Conservation (phyloP, 2,113 vertebrate species). For the Solea solea region DNA sequence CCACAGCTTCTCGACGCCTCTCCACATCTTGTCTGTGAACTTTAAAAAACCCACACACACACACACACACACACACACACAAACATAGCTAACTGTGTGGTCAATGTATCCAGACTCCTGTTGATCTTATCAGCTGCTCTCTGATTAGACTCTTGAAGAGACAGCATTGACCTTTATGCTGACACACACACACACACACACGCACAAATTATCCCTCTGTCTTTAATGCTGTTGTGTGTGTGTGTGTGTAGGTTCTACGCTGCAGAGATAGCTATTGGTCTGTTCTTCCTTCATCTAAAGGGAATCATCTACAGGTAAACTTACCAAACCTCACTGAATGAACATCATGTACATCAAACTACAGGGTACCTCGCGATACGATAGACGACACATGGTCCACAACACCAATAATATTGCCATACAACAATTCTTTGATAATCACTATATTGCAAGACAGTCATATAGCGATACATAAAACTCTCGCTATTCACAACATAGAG, state of each 20-base stretch:
- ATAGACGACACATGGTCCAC: too few relatives aligned
- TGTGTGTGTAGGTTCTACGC: constrained; percentile 89
- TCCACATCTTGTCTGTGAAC: constrained; percentile 14
- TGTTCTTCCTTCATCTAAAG: constrained; percentile 95
- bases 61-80: constrained; percentile 1
- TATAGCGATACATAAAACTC: too few relatives aligned
- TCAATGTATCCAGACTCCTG: constrained; percentile 53
- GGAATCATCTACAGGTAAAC: constrained; percentile 96
- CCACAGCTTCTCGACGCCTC: constrained; percentile 11
- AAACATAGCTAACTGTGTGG: constrained; percentile 2
- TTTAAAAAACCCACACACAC: constrained; percentile 9
- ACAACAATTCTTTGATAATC: too few relatives aligned
- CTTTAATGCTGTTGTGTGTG: constrained; percentile 55
- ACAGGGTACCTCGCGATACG: too few relatives aligned
- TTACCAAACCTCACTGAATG: background rate
- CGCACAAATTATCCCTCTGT: constrained; percentile 5
- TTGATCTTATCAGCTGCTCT: constrained; percentile 75
- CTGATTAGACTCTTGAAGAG: constrained; percentile 65
- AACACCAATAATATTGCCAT: too few relatives aligned
- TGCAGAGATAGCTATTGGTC: constrained; percentile 94
- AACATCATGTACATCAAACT: too few relatives aligned
- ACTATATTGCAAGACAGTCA: too few relatives aligned
- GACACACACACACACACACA: constrained; percentile 19
- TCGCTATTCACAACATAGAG: too few relatives aligned
- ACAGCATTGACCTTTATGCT: constrained; percentile 70